Evolutionary conservation across 1,140 invertebrate genomes (phyloP).

Genomic region (Daktulosphaira vitifoliae): DNA sequence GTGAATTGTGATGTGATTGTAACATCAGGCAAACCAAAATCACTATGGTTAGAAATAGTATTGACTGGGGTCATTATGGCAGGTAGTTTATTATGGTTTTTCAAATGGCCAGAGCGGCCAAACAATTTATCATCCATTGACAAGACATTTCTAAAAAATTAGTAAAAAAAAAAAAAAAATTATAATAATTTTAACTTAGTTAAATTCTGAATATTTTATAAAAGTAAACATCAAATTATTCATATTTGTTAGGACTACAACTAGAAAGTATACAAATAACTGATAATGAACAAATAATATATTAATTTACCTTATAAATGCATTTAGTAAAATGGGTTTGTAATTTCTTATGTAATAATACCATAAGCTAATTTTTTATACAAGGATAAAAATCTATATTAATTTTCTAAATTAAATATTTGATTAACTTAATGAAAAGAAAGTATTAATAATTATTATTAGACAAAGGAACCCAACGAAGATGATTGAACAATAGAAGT

Average conservation of each 20-base stretch:
- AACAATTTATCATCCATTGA: conserved; percentile 20
- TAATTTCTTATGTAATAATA: not conserved
- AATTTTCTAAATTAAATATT: too few relatives aligned
- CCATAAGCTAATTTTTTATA: not conserved
- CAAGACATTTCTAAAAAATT: conserved; percentile 19
- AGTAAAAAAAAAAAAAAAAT: not conserved
- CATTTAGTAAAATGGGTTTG: conserved; percentile 2
- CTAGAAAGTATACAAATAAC: too few relatives aligned
- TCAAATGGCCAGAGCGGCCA: conserved; percentile 15
- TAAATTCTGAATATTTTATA: too few relatives aligned
- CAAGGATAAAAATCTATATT: too few relatives aligned
- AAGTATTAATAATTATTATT: not conserved
- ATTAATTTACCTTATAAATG: conserved; percentile 25
- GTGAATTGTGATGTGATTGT: conserved; percentile 39
- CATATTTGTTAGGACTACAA: too few relatives aligned
- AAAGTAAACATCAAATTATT: not conserved
- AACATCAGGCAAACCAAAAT: conserved; percentile 38
- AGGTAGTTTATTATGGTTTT: conserved; percentile 18
- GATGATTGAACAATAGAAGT: conserved; percentile 9
- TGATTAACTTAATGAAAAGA: too few relatives aligned
- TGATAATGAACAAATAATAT: too few relatives aligned
- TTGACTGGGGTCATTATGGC: conserved; percentile 23
- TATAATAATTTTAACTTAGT: not conserved
- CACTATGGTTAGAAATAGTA: conserved; percentile 6
- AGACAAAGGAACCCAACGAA: conserved; percentile 17